phyloP scores from a whole-genome alignment of 2,888 invertebrate species.

The Anodontia alba region DNA sequence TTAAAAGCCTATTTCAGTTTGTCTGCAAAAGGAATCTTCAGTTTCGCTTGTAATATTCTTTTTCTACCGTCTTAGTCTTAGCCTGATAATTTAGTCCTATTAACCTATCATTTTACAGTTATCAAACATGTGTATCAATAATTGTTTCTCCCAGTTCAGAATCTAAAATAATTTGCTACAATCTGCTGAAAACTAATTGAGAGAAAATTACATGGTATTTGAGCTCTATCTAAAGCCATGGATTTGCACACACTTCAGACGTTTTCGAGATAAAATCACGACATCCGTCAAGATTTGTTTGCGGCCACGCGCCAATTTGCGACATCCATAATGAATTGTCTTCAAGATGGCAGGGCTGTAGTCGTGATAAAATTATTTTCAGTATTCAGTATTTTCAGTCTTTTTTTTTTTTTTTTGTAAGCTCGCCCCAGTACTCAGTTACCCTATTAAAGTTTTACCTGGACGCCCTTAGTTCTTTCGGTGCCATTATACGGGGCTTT shows the following conservation, averaged over 20 bases:
- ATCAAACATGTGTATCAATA: constrained; percentile 48
- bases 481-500: no score
- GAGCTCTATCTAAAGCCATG: constrained; percentile 53
- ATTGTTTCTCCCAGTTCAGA: constrained; percentile 50
- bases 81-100: not conserved
- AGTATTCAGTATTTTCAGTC: no score
- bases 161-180: constrained; percentile 58
- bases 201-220: constrained; percentile 60
- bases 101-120: constrained; percentile 54
- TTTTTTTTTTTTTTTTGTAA: no score
- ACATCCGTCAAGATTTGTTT: constrained; percentile 56
- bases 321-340: constrained; percentile 56
- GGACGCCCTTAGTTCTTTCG: no score
- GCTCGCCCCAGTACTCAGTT: no score
- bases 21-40: no score
- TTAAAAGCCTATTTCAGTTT: no score
- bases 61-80: not conserved
- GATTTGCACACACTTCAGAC: constrained; percentile 45
- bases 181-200: constrained; percentile 57
- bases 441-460: no score
- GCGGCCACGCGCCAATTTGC: constrained; percentile 58
- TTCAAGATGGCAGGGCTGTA: constrained; percentile 8
- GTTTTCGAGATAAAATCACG: constrained; percentile 61
- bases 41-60: no score
- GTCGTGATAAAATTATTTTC: no score